Percentiles rank a stretch among this genome's conserved stretches.
Evolutionary conservation across 1,140 invertebrate genomes (phyloP).

Genomic region (Dryas iulia): DNA sequence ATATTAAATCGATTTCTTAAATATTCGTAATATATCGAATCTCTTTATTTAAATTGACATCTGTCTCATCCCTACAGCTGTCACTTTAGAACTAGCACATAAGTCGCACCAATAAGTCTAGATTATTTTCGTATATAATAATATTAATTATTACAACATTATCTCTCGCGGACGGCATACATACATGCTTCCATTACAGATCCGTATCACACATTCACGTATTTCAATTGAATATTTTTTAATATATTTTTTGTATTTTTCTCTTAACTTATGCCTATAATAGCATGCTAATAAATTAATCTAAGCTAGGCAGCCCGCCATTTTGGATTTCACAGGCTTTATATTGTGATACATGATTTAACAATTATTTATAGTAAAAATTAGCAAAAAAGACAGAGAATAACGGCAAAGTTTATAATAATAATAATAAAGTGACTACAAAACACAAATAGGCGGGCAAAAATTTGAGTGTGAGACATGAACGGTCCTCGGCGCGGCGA

Average conservation of each 20-base stretch:
- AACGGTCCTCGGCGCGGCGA: constrained; percentile 41
- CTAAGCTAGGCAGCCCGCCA: constrained; percentile 57
- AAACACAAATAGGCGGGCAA: constrained; percentile 57
- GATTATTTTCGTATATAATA: constrained; percentile 28
- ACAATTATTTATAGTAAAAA: not conserved
- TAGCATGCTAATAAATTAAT: constrained; percentile 75
- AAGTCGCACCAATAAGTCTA: constrained; percentile 28
- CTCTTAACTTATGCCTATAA: constrained; percentile 48
- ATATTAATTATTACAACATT: constrained; percentile 28
- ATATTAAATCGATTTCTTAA: constrained; percentile 38
- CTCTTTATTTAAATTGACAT: too few species aligned
- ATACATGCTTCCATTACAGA: constrained; percentile 42
- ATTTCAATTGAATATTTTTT: constrained; percentile 42
- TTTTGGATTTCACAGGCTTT: constrained; percentile 47
- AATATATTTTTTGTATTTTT: constrained; percentile 51
- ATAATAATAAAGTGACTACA: constrained; percentile 32
- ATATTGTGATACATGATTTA: constrained; percentile 23
- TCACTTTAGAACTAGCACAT: not conserved
- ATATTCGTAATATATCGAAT: not conserved
- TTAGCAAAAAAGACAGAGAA: not conserved
- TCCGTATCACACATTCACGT: constrained; percentile 42
- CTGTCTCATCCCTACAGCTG: not conserved
- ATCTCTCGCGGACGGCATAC: constrained; percentile 52
- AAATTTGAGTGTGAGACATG: constrained; percentile 55
- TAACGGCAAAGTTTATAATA: not conserved